Conservation (phyloP, 2,888 invertebrate species). For the Teleiodes luculella region DNA sequence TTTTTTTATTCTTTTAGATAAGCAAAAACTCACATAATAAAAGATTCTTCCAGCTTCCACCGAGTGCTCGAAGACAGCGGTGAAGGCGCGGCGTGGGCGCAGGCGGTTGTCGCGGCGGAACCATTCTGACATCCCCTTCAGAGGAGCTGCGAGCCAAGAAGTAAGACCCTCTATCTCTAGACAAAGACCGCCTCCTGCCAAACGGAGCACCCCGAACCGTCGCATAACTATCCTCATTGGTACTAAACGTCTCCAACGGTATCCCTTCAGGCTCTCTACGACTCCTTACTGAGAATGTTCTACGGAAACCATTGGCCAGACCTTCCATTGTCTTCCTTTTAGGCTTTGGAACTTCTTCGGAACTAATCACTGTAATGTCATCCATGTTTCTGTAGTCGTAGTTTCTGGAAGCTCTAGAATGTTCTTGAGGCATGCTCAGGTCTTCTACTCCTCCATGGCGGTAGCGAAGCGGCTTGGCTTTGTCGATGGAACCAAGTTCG, state of each 20-base stretch:
- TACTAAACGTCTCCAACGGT: constrained; percentile 63
- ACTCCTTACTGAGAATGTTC: constrained; percentile 67
- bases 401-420: constrained; percentile 43
- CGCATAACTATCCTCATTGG: constrained; percentile 61
- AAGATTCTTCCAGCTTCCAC: constrained; percentile 89
- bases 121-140: constrained; percentile 82
- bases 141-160: constrained; percentile 83
- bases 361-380: constrained; percentile 69
- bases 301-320: constrained; percentile 62
- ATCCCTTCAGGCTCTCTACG: constrained; percentile 60
- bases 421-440: constrained; percentile 47
- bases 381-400: constrained; percentile 59
- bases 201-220: constrained; percentile 69
- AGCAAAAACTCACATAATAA: constrained; percentile 83
- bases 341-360: constrained; percentile 64
- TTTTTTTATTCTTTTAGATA: neutral
- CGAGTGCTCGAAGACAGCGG: constrained; percentile 85
- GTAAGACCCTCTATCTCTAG: constrained; percentile 71
- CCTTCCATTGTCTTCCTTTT: constrained; percentile 67
- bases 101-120: constrained; percentile 57
- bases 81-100: constrained; percentile 76
- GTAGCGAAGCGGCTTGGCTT: constrained; percentile 56
- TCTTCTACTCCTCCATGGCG: constrained; percentile 68
- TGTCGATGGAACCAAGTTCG: constrained; percentile 63
- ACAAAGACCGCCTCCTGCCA: constrained; percentile 66